Conservation (phyloP, 2,888 invertebrate species). For the Phortica magna region DNA sequence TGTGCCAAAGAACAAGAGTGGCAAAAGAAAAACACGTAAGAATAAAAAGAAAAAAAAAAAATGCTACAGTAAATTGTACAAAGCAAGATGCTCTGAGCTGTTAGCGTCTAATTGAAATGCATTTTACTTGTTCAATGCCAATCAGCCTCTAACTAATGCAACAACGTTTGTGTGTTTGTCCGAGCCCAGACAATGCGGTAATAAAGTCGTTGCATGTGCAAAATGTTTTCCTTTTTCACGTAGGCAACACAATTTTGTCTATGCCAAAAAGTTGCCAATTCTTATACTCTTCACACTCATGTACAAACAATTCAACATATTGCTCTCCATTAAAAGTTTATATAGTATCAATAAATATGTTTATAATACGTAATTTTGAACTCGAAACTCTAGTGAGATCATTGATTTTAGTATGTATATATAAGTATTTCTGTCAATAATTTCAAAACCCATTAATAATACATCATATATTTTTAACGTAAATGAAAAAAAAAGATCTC, state of each 20-base stretch:
- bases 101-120: conserved; percentile 74
- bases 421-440: too few species aligned
- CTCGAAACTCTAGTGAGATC: too few species aligned
- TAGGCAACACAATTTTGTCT: background rate
- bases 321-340: too few species aligned
- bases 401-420: too few species aligned
- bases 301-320: too few species aligned
- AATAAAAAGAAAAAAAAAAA: conserved; percentile 50
- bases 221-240: conserved; percentile 5
- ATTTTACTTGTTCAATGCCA: conserved; percentile 72
- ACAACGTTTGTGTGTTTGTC: conserved; percentile 3
- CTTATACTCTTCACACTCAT: too few species aligned
- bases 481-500: too few species aligned
- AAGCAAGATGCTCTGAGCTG: conserved; percentile 66
- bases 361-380: too few species aligned
- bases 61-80: conserved; percentile 48
- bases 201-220: conserved; percentile 29
- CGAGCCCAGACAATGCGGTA: conserved; percentile 20
- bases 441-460: too few species aligned
- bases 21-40: conserved; percentile 27
- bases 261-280: too few species aligned
- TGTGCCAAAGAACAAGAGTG: conserved; percentile 51
- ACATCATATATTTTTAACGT: too few species aligned
- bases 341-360: too few species aligned
- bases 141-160: conserved; percentile 32